Percentiles rank a stretch among this genome's conserved stretches.
phyloP scores from a whole-genome alignment of 2,888 invertebrate genomes.

The Gymnocheta viridis region DNA sequence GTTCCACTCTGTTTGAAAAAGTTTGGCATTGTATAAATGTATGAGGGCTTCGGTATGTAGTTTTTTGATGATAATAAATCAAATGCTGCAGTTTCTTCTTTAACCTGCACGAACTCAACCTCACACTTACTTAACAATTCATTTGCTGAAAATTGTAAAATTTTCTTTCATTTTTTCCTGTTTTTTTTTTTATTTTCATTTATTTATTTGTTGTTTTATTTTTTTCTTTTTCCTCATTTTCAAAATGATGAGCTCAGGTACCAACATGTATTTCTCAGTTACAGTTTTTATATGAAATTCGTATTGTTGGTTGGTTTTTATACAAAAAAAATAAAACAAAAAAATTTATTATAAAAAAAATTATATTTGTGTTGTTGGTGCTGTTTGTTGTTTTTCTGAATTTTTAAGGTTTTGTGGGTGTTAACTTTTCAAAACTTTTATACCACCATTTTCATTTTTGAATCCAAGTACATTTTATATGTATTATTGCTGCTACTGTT shows the following conservation, averaged over 20 bases:
- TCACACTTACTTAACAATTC: conserved; percentile 48
- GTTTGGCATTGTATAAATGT: not conserved
- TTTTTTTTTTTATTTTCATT: conserved; percentile 28
- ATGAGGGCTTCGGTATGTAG: conserved; percentile 36
- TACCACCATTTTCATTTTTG: conserved; percentile 60
- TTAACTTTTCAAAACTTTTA: conserved; percentile 68
- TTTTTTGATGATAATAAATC: conserved; percentile 71
- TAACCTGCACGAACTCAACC: conserved; percentile 60
- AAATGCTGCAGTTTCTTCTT: conserved; percentile 68
- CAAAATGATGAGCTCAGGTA: conserved; percentile 66
- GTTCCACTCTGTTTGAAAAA: conserved; percentile 36
- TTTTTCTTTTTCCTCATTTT: conserved; percentile 38
- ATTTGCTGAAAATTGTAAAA: conserved; percentile 59
- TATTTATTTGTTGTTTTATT: conserved; percentile 15
- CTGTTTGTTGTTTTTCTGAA: conserved; percentile 31
- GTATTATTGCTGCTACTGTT: conserved; percentile 12
- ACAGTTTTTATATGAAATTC: conserved; percentile 52
- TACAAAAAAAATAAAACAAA: conserved; percentile 19
- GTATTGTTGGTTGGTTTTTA: conserved; percentile 61
- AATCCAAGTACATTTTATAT: conserved; percentile 14
- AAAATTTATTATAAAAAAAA: conserved; percentile 12
- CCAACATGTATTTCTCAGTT: conserved; percentile 25
- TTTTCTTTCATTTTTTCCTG: conserved; percentile 32
- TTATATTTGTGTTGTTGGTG: conserved; percentile 51
- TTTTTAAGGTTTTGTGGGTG: conserved; percentile 69